A percentile compares a stretch with the other conserved stretches of the same genome.
Evolutionary conservation across 2,888 invertebrate species (phyloP).

Genomic region (Pocota personata): DNA sequence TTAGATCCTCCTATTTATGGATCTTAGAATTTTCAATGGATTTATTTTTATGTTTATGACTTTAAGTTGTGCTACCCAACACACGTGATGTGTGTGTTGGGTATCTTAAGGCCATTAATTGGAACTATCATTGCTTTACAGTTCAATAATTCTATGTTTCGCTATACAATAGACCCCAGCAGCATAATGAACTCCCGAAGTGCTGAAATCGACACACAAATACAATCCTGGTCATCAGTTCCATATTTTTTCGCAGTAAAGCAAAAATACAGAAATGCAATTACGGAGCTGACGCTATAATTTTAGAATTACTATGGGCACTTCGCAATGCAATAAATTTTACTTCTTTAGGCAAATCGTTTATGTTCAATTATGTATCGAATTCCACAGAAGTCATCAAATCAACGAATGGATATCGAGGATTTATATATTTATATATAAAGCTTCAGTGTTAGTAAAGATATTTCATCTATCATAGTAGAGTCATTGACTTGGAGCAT

Average conservation of each 20-base stretch:
- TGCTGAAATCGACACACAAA: neutral
- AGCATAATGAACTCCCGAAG: neutral
- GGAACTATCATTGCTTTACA: neutral
- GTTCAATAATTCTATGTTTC: neutral
- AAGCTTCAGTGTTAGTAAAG: too few species aligned
- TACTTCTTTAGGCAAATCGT: neutral
- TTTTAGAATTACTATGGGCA: neutral
- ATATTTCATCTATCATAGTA: too few species aligned
- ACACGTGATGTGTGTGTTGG: too few species aligned
- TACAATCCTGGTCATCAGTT: neutral
- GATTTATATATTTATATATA: too few species aligned
- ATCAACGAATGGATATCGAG: neutral
- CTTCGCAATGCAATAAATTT: neutral
- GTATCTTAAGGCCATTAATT: neutral
- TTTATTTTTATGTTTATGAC: too few species aligned
- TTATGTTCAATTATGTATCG: too few species aligned
- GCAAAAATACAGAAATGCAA: too few species aligned
- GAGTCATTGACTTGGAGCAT: too few species aligned
- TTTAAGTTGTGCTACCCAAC: too few species aligned
- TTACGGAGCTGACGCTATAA: neutral
- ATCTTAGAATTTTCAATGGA: neutral
- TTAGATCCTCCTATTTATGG: too few species aligned
- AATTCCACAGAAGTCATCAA: neutral
- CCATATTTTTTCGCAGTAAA: neutral
- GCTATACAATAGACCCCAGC: too few species aligned